These are phyloP conservation scores for Drosophila koepferae DNA, from an alignment of 2,888 invertebrate species.

Conservation along the genomic window DNA sequence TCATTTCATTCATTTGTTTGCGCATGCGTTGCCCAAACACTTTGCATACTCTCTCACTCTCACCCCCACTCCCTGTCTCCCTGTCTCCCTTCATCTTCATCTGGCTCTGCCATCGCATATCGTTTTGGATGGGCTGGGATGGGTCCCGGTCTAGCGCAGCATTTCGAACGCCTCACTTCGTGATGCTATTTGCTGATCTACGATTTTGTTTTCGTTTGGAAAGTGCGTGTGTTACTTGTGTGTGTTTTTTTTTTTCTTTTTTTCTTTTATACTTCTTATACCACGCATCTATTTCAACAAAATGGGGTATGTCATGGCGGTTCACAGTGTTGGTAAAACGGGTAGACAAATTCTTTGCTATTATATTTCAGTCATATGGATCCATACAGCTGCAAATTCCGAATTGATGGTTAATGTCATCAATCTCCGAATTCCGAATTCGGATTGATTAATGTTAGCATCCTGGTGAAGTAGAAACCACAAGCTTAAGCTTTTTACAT, in stretches of 20 bases:
- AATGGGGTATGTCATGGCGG: background rate
- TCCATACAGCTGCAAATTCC: background rate
- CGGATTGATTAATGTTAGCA: background rate
- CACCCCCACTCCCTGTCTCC: background rate
- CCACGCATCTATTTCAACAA: background rate
- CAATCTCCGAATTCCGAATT: background rate
- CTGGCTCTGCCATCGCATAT: background rate
- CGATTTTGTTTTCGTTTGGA: conserved; percentile 74
- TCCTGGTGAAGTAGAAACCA: fast-evolving
- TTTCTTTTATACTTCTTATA: conserved; percentile 3
- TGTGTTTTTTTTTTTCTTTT: background rate
- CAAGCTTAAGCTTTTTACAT: background rate
- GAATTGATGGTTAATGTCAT: too few relatives aligned
- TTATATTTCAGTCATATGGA: too few relatives aligned
- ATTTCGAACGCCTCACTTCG: conserved; percentile 45
- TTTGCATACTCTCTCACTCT: conserved; percentile 46
- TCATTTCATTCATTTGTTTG: conserved; percentile 69
- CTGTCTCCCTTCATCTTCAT: background rate
- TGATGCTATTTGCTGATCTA: conserved; percentile 70
- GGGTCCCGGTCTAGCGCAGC: conserved; percentile 9
- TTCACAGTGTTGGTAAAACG: background rate
- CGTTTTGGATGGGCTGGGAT: conserved; percentile 16
- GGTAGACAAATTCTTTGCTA: background rate
- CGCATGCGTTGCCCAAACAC: conserved; percentile 72
- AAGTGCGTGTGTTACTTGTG: conserved; percentile 60